Percentiles rank a stretch among this genome's conserved stretches.
phyloP scores from a whole-genome alignment of 1,140 invertebrate species.

The Pentalonia nigronervosa region DNA sequence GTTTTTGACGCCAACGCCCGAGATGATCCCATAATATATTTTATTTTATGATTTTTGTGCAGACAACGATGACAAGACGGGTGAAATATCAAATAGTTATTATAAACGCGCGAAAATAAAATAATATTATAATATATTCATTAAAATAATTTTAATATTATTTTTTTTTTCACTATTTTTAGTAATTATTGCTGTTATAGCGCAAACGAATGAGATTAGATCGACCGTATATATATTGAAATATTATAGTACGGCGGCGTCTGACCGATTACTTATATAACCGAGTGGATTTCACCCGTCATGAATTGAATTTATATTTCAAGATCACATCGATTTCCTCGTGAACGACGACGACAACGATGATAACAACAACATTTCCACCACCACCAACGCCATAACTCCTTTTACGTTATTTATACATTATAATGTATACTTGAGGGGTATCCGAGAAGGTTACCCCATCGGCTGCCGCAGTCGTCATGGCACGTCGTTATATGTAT shows the following conservation, averaged over 20 bases:
- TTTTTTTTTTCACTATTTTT: too few relatives aligned
- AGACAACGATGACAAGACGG: neutral
- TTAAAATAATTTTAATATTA: too few relatives aligned
- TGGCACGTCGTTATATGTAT: neutral
- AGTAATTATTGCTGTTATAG: neutral
- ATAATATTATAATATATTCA: neutral
- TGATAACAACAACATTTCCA: neutral
- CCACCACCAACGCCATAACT: neutral
- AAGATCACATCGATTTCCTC: neutral
- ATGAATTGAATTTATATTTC: conserved; percentile 31
- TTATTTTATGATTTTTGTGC: neutral
- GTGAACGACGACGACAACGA: neutral
- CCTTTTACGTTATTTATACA: neutral
- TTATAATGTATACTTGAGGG: neutral
- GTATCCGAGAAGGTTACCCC: neutral
- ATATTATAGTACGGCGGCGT: neutral
- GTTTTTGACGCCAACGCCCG: neutral
- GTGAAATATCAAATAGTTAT: neutral
- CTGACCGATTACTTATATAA: neutral
- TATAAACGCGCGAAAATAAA: neutral
- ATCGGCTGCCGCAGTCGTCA: neutral
- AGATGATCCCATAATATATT: neutral
- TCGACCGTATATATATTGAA: neutral
- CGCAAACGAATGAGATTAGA: neutral
- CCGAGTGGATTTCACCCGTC: neutral